These are phyloP conservation scores for Alaudala cheleensis DNA, from an alignment of 2,113 vertebrate genomes.

Conservation along the genomic window DNA sequence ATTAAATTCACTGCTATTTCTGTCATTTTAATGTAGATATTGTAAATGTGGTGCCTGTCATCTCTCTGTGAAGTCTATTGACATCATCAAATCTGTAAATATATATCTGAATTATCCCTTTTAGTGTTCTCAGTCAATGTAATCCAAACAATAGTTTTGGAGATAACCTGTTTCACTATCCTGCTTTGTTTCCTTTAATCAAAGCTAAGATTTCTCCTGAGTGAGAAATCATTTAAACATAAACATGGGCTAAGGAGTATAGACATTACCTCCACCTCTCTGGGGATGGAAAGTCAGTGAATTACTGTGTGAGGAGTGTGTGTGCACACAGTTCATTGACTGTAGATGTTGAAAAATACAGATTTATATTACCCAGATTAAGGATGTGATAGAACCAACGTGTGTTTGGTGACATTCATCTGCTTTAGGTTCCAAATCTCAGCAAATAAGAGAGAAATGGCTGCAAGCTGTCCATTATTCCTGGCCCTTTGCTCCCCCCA, in stretches of 20 bases:
- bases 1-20: neutral
- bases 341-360: neutral
- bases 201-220: slow-evolving; percentile 14
- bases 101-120: neutral
- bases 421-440: neutral
- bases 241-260: slow-evolving; percentile 12
- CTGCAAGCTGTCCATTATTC: neutral
- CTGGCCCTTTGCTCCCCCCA: neutral
- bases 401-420: neutral
- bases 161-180: neutral
- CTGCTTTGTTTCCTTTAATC: neutral
- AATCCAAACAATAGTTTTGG: neutral
- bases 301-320: neutral
- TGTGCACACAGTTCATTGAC: neutral
- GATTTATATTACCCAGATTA: neutral
- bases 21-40: neutral
- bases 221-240: slow-evolving; percentile 28
- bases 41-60: neutral
- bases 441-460: neutral
- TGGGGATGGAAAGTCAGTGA: neutral
- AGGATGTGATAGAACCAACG: neutral
- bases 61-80: neutral
- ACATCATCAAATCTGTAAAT: neutral
- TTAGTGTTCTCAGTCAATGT: neutral
- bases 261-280: neutral